Evolutionary conservation across 2,797 vertebrate species (phyloP).

Genomic region (Antrozous pallidus): DNA sequence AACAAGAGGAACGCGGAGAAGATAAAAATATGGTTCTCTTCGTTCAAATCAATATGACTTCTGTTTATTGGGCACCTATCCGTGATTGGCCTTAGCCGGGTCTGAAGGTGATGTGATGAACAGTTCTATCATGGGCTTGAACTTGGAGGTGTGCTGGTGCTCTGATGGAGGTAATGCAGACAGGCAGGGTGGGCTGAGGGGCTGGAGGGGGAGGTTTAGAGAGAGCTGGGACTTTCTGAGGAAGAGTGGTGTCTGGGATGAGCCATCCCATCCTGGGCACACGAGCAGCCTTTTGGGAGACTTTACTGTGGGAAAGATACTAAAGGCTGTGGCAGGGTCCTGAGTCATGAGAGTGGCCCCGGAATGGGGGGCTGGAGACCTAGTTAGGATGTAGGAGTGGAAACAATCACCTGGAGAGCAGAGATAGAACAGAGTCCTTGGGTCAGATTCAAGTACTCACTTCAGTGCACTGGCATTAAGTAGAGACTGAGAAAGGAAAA

Average conservation of each 20-base stretch:
- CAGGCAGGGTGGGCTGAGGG: background rate
- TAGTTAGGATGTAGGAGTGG: background rate
- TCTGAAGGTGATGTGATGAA: background rate
- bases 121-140: background rate
- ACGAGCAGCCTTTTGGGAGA: background rate
- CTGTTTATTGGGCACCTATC: background rate
- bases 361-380: background rate
- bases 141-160: background rate
- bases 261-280: background rate
- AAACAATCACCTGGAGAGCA: background rate
- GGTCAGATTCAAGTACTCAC: background rate
- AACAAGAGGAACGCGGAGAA: background rate
- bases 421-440: background rate
- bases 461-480: background rate
- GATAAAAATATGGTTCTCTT: background rate
- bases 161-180: background rate
- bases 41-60: background rate
- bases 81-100: background rate
- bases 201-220: fast-evolving
- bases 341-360: too few species aligned
- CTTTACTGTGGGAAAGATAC: background rate
- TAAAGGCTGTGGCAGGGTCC: too few species aligned
- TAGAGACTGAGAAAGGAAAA: background rate
- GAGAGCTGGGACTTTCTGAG: background rate
- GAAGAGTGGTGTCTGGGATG: too few species aligned